These are phyloP conservation scores for Rhopalosiphum nymphaeae DNA, from an alignment of 2,888 invertebrate genomes.

Conservation along the genomic window DNA sequence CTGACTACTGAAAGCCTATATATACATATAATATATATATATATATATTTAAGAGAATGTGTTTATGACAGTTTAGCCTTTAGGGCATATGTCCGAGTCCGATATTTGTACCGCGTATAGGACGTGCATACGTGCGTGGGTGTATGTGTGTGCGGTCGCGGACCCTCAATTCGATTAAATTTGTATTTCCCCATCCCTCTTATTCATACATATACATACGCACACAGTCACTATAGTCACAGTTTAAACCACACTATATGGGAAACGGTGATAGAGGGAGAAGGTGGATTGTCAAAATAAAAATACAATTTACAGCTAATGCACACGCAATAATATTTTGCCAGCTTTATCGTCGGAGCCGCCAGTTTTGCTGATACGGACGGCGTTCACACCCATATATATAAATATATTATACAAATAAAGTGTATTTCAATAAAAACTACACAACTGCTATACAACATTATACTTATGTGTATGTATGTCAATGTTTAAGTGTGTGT, in stretches of 20 bases:
- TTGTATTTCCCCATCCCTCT: neutral
- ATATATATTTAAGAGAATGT: neutral
- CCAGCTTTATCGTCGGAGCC: neutral
- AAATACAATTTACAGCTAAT: slow-evolving; percentile 34
- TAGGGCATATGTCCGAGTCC: slow-evolving; percentile 36
- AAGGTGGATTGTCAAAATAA: slow-evolving; percentile 21
- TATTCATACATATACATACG: neutral
- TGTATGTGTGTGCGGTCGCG: no score
- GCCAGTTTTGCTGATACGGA: neutral
- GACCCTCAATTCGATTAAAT: slow-evolving; percentile 35
- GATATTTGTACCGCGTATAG: slow-evolving; percentile 1
- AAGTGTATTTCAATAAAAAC: slow-evolving; percentile 3
- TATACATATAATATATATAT: neutral
- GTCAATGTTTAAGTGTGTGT: neutral
- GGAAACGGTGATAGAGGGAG: neutral
- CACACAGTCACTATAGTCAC: neutral
- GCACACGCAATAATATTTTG: neutral
- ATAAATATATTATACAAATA: neutral
- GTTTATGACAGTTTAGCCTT: slow-evolving; percentile 42
- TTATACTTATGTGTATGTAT: neutral
- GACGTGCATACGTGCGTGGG: neutral
- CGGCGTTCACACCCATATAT: neutral
- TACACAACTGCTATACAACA: neutral
- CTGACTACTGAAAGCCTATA: neutral
- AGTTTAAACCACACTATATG: neutral